Base-by-base conservation (phyloP, 2,888 invertebrate species). In the Thymelicus acteon region DNA sequence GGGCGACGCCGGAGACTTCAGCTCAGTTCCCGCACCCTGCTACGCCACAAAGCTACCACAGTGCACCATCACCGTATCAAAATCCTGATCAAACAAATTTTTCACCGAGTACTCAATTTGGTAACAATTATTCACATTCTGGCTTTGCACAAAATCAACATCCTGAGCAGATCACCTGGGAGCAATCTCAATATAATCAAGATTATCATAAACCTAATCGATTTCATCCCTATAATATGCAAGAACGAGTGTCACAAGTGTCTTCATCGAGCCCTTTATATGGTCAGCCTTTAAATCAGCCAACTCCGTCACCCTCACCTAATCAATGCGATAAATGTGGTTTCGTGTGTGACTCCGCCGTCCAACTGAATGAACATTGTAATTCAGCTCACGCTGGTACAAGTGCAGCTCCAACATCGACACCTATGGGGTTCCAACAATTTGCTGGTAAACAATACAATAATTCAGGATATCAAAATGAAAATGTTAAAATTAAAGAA, bases 281-380 rank as follows among this genome's bases (percentile, higher is more conserved):
- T 75, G 95, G 95, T 37, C 94, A 94, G 77, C 94, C 95, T 65
- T 87, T 95, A 13, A 95, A 95, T 80, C 95, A 96, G 80, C 95
- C 96, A 13, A 96, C 96, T 48, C 96, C 96, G 57, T 96, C 96
- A 13, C 95, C 96, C 0, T 96, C 96, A 73, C 96, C 96, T 2
- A 95, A 96, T 82, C 97, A 97, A 85, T 97, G 97, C 87, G 97
- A 97, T 84, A 97, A 97, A 86, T 97, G 97, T 83, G 97, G 97
- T 72, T 96, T 95, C 74, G 96, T 97, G 69, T 97, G 96, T 82
- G 96, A 97, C 82, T 96, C 96, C 57, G 96, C 96, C 60, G 94
- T 95, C 61, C 96, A 96, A 80, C 89, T 97, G 65, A 95, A 95
- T 74, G 97, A 97, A 78, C 97, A 97, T 82, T 95, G 96, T 73